Evolutionary conservation across 2,797 vertebrate genomes (phyloP).

Genomic region (Acanthurus leucopareius): DNA sequence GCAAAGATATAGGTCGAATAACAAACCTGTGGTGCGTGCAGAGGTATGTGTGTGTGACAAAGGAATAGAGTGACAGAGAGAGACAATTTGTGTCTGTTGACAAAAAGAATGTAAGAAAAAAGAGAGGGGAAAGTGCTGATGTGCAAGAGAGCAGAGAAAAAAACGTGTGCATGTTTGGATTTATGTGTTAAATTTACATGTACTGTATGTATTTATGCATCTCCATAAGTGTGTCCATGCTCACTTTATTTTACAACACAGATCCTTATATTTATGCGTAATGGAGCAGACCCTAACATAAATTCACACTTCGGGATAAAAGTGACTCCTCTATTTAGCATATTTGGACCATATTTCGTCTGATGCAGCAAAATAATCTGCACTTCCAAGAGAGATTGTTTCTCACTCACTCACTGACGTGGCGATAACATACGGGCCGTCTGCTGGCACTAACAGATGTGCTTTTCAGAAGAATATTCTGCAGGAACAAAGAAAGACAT

Average conservation of each 20-base stretch:
- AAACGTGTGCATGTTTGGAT: conserved; percentile 4
- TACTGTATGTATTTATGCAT: conserved; percentile 19
- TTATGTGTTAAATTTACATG: conserved; percentile 9
- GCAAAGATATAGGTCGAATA: background rate
- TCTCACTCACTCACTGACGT: conserved; percentile 58
- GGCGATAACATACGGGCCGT: conserved; percentile 27
- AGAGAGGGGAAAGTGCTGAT: too few species aligned
- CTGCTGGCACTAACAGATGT: conserved; percentile 6
- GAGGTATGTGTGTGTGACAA: background rate
- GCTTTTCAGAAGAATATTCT: background rate
- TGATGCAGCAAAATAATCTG: conserved; percentile 64
- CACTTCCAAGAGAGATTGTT: conserved; percentile 52
- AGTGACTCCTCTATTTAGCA: conserved; percentile 65
- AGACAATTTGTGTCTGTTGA: too few species aligned
- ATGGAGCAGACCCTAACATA: conserved; percentile 65
- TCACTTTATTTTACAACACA: background rate
- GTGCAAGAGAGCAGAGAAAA: background rate
- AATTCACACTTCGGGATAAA: conserved; percentile 73
- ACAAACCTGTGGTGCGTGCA: background rate
- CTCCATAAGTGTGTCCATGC: conserved; percentile 4
- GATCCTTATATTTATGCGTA: conserved; percentile 58
- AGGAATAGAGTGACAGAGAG: background rate
- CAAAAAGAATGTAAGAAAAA: too few species aligned
- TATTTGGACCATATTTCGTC: conserved; percentile 49
- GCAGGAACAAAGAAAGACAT: background rate